Conservation (phyloP, 2,888 invertebrate species). For the Tetheella fluctuosa region DNA sequence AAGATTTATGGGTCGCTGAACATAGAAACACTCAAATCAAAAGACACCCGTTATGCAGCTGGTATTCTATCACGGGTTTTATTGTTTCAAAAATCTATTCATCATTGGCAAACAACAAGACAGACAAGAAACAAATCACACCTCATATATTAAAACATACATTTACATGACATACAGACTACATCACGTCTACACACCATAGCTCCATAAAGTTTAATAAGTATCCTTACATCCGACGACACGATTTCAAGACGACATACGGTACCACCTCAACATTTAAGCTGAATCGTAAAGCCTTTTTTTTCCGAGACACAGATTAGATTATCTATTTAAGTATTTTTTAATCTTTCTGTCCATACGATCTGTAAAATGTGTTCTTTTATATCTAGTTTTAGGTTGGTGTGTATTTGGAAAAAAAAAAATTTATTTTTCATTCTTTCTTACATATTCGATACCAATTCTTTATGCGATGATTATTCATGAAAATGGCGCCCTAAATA, state of each 20-base stretch:
- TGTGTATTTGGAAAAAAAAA: no score
- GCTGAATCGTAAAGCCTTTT: no score
- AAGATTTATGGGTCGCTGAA: not conserved
- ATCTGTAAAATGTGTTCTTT: no score
- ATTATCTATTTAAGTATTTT: no score
- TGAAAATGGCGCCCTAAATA: no score
- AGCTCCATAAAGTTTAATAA: not conserved
- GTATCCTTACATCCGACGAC: not conserved
- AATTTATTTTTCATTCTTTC: no score
- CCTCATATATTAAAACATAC: conserved; percentile 2
- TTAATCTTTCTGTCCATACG: no score
- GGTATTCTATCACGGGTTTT: not conserved
- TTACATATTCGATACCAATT: no score
- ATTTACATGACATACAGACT: not conserved
- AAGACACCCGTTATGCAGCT: conserved; percentile 6
- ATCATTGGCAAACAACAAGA: not conserved
- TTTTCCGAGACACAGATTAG: no score
- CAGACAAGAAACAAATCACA: conserved; percentile 8
- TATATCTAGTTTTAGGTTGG: no score
- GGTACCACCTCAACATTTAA: no score
- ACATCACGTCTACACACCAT: conserved; percentile 1
- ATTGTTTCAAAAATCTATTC: conserved; percentile 5
- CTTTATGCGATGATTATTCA: no score
- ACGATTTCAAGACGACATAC: not conserved
- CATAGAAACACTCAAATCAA: not conserved